Evolutionary conservation across 2,888 invertebrate genomes (phyloP).

Genomic region (Drosophila setosimentum): DNA sequence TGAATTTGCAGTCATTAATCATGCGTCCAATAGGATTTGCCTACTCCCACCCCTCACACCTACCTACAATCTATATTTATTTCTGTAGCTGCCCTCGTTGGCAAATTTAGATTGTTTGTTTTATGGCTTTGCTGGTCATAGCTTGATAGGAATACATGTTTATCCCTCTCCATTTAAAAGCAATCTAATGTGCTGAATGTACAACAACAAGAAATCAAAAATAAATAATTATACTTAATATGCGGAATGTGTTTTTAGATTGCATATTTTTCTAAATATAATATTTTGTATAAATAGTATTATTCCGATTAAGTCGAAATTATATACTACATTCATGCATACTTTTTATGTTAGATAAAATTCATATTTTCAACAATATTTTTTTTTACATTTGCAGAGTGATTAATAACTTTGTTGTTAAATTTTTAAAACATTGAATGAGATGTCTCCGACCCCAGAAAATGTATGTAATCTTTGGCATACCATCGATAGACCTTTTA

Average conservation of each 20-base stretch:
- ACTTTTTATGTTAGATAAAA: neutral
- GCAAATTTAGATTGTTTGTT: neutral
- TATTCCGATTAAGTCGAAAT: neutral
- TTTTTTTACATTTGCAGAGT: neutral
- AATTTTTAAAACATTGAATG: neutral
- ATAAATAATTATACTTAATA: neutral
- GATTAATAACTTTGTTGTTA: neutral
- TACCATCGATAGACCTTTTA: neutral
- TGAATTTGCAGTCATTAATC: constrained; percentile 80
- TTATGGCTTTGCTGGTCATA: neutral
- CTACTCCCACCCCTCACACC: constrained; percentile 2
- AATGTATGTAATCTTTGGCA: neutral
- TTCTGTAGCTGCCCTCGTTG: constrained; percentile 10
- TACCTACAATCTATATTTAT: constrained; percentile 4
- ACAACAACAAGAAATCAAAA: neutral
- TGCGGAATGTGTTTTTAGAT: neutral
- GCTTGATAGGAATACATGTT: neutral
- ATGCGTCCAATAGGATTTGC: constrained; percentile 75
- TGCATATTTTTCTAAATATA: neutral
- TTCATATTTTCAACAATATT: neutral
- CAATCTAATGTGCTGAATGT: constrained; percentile 10
- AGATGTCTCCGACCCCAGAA: neutral
- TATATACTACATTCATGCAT: neutral
- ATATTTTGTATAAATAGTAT: neutral
- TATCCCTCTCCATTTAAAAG: neutral